Evolutionary conservation across 2,113 vertebrate species (phyloP).

Genomic region (Eurypyga helias): DNA sequence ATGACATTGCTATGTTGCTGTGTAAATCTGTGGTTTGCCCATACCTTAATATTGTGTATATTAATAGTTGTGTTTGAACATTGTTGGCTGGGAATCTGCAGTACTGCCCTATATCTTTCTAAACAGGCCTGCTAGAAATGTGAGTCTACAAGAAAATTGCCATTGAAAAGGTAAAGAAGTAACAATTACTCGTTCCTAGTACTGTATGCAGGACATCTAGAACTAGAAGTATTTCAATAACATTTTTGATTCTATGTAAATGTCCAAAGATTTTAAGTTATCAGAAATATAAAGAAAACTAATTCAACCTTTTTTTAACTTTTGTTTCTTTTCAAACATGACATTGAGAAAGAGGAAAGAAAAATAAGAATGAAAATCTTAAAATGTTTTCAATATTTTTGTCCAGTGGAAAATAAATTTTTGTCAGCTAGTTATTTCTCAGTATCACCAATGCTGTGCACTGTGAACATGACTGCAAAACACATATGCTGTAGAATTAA

Average conservation of each 20-base stretch:
- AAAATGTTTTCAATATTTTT: not conserved
- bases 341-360: not conserved
- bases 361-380: not conserved
- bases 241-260: not conserved
- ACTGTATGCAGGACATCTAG: not conserved
- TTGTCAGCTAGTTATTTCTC: not conserved
- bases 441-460: not conserved
- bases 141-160: not conserved
- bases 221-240: not conserved
- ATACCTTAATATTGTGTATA: rapidly evolving
- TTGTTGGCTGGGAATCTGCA: not conserved
- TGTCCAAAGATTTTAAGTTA: not conserved
- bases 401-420: not conserved
- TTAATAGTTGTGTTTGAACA: not conserved
- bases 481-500: not conserved
- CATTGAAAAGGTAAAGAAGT: not conserved
- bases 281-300: not conserved
- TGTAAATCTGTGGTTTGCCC: not conserved
- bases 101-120: too few relatives aligned
- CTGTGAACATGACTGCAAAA: not conserved
- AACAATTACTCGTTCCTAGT: not conserved
- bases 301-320: not conserved
- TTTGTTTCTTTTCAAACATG: not conserved
- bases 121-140: not conserved
- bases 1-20: not conserved